Evolutionary conservation across 2,113 vertebrate genomes (phyloP).

Genomic region (Callorhinus ursinus): DNA sequence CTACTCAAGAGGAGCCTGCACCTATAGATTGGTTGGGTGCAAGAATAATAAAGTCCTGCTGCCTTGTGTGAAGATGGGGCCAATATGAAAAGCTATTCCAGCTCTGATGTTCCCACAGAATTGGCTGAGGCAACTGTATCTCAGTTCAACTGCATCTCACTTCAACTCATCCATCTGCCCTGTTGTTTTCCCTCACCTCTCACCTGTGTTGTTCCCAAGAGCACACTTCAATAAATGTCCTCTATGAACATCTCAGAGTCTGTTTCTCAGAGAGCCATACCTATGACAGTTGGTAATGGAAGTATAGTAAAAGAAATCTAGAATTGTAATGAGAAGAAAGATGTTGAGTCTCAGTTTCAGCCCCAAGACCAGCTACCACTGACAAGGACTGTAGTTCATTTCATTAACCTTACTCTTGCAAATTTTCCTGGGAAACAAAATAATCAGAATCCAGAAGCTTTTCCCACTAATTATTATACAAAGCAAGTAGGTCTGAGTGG

Average conservation of each 20-base stretch:
- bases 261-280: background rate
- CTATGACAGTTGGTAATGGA: background rate
- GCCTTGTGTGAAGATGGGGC: background rate
- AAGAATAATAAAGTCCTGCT: background rate
- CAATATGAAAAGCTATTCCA: background rate
- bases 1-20: background rate
- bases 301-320: background rate
- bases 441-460: background rate
- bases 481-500: background rate
- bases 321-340: background rate
- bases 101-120: background rate
- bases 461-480: background rate
- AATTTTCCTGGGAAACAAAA: background rate
- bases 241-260: background rate
- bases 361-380: background rate
- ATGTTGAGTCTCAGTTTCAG: background rate
- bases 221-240: background rate
- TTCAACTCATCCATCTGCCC: background rate
- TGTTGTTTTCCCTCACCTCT: background rate
- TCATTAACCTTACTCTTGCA: background rate
- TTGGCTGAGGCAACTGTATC: background rate
- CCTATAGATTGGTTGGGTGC: background rate
- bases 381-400: background rate
- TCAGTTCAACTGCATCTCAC: background rate
- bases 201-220: background rate